Evolutionary conservation across 1,140 invertebrate genomes (phyloP).

Genomic region (Globodera rostochiensis): DNA sequence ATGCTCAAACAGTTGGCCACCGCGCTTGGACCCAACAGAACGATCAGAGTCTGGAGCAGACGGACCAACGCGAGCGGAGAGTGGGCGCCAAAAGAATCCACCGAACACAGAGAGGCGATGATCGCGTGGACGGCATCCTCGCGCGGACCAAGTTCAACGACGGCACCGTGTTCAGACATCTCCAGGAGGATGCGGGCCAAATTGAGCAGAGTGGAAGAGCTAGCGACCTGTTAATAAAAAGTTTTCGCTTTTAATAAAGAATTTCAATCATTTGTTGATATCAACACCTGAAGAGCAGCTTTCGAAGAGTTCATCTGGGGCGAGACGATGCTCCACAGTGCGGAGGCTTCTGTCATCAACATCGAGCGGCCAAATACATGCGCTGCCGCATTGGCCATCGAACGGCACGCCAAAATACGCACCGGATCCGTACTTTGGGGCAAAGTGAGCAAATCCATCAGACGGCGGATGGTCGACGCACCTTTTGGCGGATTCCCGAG

Average conservation of each 20-base stretch:
- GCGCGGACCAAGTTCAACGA: conserved; percentile 55
- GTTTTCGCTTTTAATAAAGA: conserved; percentile 11
- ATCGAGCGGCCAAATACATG: conserved; percentile 49
- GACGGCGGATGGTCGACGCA: conserved; percentile 1
- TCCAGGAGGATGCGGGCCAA: conserved; percentile 41
- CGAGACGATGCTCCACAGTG: conserved; percentile 26
- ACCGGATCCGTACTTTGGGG: conserved; percentile 40
- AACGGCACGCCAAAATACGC: conserved; percentile 50
- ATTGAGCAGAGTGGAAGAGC: conserved; percentile 50
- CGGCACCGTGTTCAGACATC: conserved; percentile 28
- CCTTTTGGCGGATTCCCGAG: conserved; percentile 27
- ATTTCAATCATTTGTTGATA: too few relatives aligned
- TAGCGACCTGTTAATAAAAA: conserved; percentile 42
- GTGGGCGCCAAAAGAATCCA: conserved; percentile 35
- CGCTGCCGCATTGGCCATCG: conserved; percentile 50
- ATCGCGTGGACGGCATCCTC: conserved; percentile 54
- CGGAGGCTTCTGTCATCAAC: conserved; percentile 27
- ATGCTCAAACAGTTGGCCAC: background rate
- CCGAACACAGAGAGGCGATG: conserved; percentile 34
- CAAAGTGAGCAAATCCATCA: conserved; percentile 43
- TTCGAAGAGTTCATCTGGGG: conserved; percentile 33
- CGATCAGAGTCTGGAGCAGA: conserved; percentile 42
- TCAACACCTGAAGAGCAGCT: conserved; percentile 37
- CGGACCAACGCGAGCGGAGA: conserved; percentile 42
- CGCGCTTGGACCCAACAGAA: background rate